Percentiles rank a stretch among this genome's conserved stretches.
Evolutionary conservation across 2,888 invertebrate genomes (phyloP).

Genomic region (Cephus spinipes): DNA sequence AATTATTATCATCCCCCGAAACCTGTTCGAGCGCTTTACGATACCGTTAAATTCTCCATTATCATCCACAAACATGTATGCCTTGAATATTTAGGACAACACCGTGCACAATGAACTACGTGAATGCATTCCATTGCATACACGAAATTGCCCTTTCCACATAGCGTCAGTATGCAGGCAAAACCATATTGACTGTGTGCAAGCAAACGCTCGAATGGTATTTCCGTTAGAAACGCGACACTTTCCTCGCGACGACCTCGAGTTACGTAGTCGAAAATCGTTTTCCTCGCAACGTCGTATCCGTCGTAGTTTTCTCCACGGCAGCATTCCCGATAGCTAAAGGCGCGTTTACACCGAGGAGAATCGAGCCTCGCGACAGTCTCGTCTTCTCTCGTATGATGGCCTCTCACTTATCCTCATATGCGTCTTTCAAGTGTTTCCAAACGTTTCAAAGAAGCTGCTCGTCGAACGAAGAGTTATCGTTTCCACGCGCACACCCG

Average conservation of each 20-base stretch:
- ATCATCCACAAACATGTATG: not conserved
- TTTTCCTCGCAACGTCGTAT: not conserved
- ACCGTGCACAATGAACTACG: not conserved
- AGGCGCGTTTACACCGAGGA: not conserved
- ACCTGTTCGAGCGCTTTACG: not conserved
- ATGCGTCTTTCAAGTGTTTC: not conserved
- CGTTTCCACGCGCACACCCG: not conserved
- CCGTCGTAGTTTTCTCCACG: not conserved
- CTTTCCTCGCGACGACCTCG: not conserved
- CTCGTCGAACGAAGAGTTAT: not conserved
- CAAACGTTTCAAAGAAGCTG: not conserved
- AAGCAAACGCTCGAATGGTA: not conserved
- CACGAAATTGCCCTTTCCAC: not conserved
- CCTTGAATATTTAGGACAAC: not conserved
- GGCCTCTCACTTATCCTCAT: not conserved
- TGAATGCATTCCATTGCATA: not conserved
- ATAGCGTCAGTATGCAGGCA: not conserved
- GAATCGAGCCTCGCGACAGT: not conserved
- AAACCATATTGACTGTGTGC: not conserved
- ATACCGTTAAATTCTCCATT: not conserved
- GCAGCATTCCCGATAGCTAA: not conserved
- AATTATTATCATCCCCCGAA: not conserved
- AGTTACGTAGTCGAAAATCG: not conserved
- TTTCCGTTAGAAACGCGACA: not conserved
- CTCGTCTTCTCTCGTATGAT: not conserved